Evolutionary conservation across 2,113 vertebrate genomes (phyloP), one percentile per base, ranked within the genome.

Genomic region (Alethe diademata): DNA sequence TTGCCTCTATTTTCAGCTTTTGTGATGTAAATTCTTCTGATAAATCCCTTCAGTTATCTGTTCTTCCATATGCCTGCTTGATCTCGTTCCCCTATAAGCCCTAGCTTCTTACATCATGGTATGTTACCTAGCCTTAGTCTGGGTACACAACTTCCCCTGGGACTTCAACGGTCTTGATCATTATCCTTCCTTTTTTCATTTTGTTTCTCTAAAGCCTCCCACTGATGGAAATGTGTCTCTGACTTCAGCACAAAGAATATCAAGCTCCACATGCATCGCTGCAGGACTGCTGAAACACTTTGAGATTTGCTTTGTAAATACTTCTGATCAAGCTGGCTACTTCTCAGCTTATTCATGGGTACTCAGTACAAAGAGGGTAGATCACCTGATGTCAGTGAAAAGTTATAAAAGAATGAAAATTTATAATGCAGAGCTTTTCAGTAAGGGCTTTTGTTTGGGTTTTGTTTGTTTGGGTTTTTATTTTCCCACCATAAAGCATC

Each of bases 251-350:
- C 38, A 74, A 86, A 66, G 60, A 60, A 64, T 82, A 51, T 35
- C 29, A 74, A 83, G 51, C 75, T 73, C 60, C 31, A 33, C 4
- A 12, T 80, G 69, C 3, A 8, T 74, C 71, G 16, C 56, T 80
- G 31, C 69, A 64, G 40, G 72, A 78, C 43, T 88, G 45, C 65
- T 74, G 72, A 74, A 76, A 14, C 53, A 40, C 53, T 88, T 64
- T 78, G 38, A 81, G n/a, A 42, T 92, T 91, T 74, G n/a, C 60
- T 93, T 89, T 84, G 60, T 83, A 86, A 84, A 84, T 48, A 24
- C 24, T 67, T 92, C 33, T 62, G 38, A 83, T 88, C 40, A 43
- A 62, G 47, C 62, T 73, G 47, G 26, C 33, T 83, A 29, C 43
- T 73, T 86, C 58, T 75, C 71, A 69, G 38, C 20, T 88, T 78